These are phyloP conservation scores for Vulpes lagopus DNA, from an alignment of 2,113 vertebrate genomes.

Conservation along the genomic window DNA sequence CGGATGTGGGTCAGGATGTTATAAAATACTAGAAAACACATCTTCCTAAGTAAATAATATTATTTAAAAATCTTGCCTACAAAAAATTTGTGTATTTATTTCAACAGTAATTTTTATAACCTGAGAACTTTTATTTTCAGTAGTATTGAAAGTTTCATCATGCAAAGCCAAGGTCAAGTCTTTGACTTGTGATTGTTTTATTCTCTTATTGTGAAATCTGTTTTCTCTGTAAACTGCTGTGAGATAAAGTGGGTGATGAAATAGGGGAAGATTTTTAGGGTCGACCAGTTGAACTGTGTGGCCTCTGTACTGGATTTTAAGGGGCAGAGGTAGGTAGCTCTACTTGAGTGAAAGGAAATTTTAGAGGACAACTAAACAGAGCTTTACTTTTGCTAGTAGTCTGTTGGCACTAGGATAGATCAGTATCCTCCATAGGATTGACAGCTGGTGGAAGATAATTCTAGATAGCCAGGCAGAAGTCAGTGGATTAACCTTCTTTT, in stretches of 20 bases:
- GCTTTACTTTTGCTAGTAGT: not conserved
- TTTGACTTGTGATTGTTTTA: slow-evolving; percentile 67
- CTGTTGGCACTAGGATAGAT: not conserved
- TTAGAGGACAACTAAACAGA: not conserved
- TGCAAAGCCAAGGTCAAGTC: slow-evolving; percentile 47
- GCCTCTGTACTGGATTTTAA: slow-evolving; percentile 38
- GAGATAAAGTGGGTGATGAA: slow-evolving; percentile 73
- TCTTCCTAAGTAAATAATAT: not conserved
- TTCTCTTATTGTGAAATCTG: slow-evolving; percentile 71
- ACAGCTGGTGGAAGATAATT: not conserved
- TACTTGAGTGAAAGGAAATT: not conserved
- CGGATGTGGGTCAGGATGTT: not conserved
- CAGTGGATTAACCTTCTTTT: not conserved
- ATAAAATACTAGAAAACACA: not conserved
- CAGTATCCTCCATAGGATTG: not conserved
- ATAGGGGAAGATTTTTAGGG: slow-evolving; percentile 60
- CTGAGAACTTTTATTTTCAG: not conserved
- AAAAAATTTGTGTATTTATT: not conserved
- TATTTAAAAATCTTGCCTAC: not conserved
- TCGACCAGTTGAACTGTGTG: slow-evolving; percentile 26
- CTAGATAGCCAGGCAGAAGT: not conserved
- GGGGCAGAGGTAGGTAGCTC: not conserved
- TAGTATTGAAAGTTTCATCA: slow-evolving; percentile 56
- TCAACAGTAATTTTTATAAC: slow-evolving; percentile 54
- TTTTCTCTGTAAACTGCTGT: slow-evolving; percentile 67